These are phyloP conservation scores for Hippocampus zosterae DNA, from an alignment of 2,113 vertebrate genomes.

Conservation along the genomic window DNA sequence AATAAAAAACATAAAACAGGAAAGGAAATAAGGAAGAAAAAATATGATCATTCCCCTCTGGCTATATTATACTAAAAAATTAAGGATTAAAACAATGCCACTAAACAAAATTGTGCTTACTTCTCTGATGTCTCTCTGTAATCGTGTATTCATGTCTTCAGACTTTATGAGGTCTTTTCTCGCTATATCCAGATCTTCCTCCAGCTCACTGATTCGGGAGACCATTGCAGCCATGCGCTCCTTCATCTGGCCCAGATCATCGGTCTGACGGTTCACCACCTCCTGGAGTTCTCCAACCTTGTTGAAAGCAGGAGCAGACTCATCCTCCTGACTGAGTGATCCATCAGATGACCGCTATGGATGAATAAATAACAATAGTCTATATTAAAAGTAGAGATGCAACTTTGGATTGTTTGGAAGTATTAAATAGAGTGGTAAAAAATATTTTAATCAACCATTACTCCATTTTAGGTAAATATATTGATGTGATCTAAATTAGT, in stretches of 20 bases:
- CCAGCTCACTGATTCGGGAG: conserved; percentile 83
- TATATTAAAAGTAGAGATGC: neutral
- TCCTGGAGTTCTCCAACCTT: conserved; percentile 89
- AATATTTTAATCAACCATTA: neutral
- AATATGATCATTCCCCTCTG: too few species aligned
- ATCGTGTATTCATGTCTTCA: conserved; percentile 86
- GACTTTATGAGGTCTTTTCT: conserved; percentile 94
- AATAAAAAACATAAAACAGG: too few species aligned
- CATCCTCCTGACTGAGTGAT: conserved; percentile 84
- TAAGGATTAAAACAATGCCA: neutral
- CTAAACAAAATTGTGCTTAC: conserved; percentile 52
- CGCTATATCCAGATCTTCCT: conserved; percentile 94
- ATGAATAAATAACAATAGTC: neutral
- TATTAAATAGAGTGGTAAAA: neutral
- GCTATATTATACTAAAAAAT: neutral
- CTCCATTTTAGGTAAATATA: too few species aligned
- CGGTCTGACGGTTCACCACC: conserved; percentile 81
- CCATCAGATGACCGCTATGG: conserved; percentile 83
- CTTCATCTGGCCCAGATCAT: conserved; percentile 90
- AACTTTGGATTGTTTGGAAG: neutral
- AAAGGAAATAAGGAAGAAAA: too few species aligned
- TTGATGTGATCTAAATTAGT: too few species aligned
- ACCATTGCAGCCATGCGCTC: conserved; percentile 85
- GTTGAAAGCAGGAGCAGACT: conserved; percentile 56
- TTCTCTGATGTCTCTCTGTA: conserved; percentile 92